Base-by-base conservation (phyloP, 2,113 vertebrate genomes). In the Macquaria australasica region DNA sequence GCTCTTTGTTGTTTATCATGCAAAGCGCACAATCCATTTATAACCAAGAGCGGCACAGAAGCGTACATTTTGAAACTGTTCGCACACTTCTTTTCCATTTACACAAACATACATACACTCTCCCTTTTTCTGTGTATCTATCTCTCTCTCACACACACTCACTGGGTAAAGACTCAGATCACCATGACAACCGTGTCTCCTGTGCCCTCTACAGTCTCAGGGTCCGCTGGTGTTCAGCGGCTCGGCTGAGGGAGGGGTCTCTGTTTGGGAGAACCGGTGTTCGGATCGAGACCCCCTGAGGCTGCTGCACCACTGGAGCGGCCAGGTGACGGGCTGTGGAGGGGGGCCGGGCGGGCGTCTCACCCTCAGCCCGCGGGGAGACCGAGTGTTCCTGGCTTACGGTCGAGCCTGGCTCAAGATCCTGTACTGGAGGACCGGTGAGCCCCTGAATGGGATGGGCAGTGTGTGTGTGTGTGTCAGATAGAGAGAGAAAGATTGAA, bases 171-270 rank as follows among this genome's bases (percentile, higher is more conserved):
- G 85, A 89, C 79, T 86, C 59, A 60, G 58, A 89, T 95, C 91
- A 84, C 92, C 94, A 93, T 93, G 91, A 92, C 92, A 88, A 93
- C 94, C 16, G 0, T 89, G 89, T 89, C 86, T 84, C 79, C 75
- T 53, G 43, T 94, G 85, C 75, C 87, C 84, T 85, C 90, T 53
- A 4, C 91, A 96, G 96, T 90, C 95, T 83, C 96, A 96, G 83
- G 96, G 96, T 91, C 96, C 96, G 64, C 90, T 96, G 90, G 92
- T 96, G 89, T 96, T 96, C 91, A 95, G 93, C 11, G 90, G 94
- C 86, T 95, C 96, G 0, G 85, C 92, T 0, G 96, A 96, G 23
- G 96, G 96, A 41, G 91, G 92, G 25, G 90, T 96, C 81, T 95
- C 93, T 53, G 94, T 96, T 89, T 96, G 96, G 96, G 95, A 95